These are phyloP conservation scores for Dermochelys coriacea DNA, from an alignment of 2,797 vertebrate species.

Conservation along the genomic window DNA sequence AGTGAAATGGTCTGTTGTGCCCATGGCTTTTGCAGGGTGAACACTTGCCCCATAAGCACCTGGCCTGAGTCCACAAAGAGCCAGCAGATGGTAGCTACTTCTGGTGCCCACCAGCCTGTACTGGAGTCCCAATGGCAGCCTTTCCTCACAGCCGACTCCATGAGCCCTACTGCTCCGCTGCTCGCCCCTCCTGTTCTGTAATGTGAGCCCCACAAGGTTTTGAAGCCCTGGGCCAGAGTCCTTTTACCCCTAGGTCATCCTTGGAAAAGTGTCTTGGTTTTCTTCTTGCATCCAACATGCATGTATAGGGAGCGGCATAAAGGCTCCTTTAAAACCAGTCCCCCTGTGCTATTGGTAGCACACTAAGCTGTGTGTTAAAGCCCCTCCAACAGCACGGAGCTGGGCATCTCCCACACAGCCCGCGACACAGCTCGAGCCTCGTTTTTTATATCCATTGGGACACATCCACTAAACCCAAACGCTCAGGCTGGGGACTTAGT, in stretches of 20 bases:
- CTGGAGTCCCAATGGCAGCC: background rate
- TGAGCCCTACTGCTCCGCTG: background rate
- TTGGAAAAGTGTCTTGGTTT: background rate
- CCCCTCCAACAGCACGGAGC: background rate
- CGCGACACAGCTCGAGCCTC: too few relatives aligned
- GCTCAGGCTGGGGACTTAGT: background rate
- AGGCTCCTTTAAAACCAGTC: background rate
- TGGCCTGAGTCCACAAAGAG: background rate
- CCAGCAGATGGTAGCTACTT: background rate
- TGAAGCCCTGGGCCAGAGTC: background rate
- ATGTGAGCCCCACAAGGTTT: background rate
- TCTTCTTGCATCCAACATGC: background rate
- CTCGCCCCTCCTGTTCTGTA: background rate
- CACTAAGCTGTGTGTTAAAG: background rate
- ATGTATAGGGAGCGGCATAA: background rate
- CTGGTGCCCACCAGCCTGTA: background rate
- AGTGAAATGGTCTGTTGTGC: background rate
- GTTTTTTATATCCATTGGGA: background rate
- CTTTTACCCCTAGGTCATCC: background rate
- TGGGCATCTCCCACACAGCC: background rate
- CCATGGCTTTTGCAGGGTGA: background rate
- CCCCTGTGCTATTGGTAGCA: background rate
- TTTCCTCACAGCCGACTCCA: background rate
- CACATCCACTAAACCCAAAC: background rate
- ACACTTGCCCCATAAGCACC: background rate